Evolutionary conservation across 2,888 invertebrate species (phyloP), one percentile per base, ranked within the genome.

Genomic region (Griposia aprilina): DNA sequence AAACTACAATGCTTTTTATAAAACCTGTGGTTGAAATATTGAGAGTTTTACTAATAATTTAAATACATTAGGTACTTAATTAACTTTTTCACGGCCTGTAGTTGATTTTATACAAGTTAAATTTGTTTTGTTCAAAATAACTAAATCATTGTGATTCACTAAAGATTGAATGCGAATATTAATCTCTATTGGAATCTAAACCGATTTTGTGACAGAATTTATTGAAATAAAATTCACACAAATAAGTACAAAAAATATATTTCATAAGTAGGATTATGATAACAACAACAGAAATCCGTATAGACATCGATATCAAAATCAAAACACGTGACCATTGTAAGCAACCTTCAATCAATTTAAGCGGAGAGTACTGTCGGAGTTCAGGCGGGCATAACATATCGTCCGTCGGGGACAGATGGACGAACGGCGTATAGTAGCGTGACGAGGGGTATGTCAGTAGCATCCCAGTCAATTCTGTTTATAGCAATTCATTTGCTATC

Each of bases 331-430:
- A 78, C 75, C 41, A 65, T 65, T 74, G 69, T 83, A 88, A 89
- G 86, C 86, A 90, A 89, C 85, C 89, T 90, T 91, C 90, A 90
- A 91, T 93, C 92, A 93, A 92, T 91, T 91, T 89, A 84, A 85
- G 83, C 85, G 80, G 85, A 87, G 89, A 84, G 88, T 81, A 87
- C 89, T 90, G 92, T 92, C 92, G 91, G 89, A 91, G 92, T 92
- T 93, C 92, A 91, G 92, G 90, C 87, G 90, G 88, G 92, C 93
- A 91, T 93, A 91, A 92, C 93, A 91, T 90, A 93, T 92, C 92
- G 90, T 87, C 87, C 90, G 93, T 92, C 93, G 91, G 88, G 89
- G 90, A 87, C 93, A 93, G 92, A 83, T 89, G 75, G 82, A 85
- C 85, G 74, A 81, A 85, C 85, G 84, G 73, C 84, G 81, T 88